A percentile compares a stretch with the other conserved stretches of the same genome.
phyloP scores from a whole-genome alignment of 2,113 vertebrate genomes.

The Aviceda subcristata region DNA sequence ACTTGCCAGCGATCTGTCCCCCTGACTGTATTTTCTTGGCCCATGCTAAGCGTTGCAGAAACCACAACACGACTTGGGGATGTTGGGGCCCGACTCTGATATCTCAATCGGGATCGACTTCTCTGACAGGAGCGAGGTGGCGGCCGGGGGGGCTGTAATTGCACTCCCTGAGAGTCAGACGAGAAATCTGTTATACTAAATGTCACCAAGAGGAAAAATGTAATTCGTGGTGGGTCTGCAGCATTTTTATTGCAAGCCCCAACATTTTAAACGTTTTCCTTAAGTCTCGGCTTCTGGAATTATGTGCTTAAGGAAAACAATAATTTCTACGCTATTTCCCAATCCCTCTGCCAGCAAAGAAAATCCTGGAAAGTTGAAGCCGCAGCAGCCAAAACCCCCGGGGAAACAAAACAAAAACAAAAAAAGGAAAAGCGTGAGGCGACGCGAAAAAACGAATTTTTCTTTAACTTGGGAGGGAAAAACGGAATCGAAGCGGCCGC shows the following conservation, averaged over 20 bases:
- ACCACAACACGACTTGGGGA: not conserved
- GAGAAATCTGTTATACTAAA: not conserved
- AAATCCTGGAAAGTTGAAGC: conserved; percentile 17
- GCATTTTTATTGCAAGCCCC: not conserved
- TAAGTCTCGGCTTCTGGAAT: not conserved
- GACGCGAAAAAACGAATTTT: conserved; percentile 3
- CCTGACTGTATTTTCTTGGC: not conserved
- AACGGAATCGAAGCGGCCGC: conserved; percentile 17
- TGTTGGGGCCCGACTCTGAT: not conserved
- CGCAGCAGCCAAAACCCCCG: not conserved
- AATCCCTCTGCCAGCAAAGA: not conserved
- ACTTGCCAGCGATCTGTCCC: accelerated
- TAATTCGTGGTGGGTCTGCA: not conserved
- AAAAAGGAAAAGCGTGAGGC: not conserved
- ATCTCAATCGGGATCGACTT: not conserved
- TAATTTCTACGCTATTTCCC: conserved; percentile 1
- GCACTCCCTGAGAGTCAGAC: not conserved
- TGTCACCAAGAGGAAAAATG: not conserved
- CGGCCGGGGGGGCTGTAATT: not conserved
- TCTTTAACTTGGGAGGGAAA: not conserved
- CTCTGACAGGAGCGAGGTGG: not conserved
- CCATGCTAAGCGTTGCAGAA: not conserved
- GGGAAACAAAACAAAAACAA: not conserved
- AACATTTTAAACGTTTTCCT: not conserved
- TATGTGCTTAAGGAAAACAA: not conserved